Conservation (phyloP, 2,113 vertebrate genomes). For the Phyllopteryx taeniolatus region DNA sequence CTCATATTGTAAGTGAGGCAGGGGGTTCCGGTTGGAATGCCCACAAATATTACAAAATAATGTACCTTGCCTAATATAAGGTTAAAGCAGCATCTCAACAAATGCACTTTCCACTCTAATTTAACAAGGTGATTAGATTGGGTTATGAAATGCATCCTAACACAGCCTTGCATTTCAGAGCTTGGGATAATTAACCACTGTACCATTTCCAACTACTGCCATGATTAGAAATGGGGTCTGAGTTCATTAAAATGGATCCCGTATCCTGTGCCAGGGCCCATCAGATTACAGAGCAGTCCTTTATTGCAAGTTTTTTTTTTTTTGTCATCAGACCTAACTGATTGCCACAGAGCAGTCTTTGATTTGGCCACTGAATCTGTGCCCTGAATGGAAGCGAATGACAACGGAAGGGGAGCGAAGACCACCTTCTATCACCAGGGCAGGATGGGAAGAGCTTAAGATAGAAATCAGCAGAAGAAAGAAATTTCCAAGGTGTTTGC, state of each 20-base stretch:
- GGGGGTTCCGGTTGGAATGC: neutral
- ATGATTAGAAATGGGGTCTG: constrained; percentile 54
- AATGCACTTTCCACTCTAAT: neutral
- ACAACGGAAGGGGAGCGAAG: constrained; percentile 38
- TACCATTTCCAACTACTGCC: constrained; percentile 33
- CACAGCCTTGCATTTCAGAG: constrained; percentile 7
- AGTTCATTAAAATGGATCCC: constrained; percentile 62
- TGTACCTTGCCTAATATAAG: neutral
- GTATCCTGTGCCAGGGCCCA: constrained; percentile 55
- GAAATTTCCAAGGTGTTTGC: constrained; percentile 65
- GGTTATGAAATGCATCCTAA: neutral
- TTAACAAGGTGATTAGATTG: constrained; percentile 1
- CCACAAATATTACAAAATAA: neutral
- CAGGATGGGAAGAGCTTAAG: constrained; percentile 52
- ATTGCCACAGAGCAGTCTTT: constrained; percentile 68
- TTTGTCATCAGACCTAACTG: constrained; percentile 69
- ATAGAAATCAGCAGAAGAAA: constrained; percentile 54
- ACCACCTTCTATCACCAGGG: constrained; percentile 53
- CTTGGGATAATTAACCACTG: constrained; percentile 30
- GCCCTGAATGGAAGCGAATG: constrained; percentile 38
- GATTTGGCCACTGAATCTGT: constrained; percentile 65
- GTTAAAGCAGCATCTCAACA: neutral
- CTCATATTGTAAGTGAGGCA: neutral
- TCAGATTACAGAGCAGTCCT: constrained; percentile 64
- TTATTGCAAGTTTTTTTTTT: constrained; percentile 57